phyloP scores from a whole-genome alignment of 2,113 vertebrate species.

The Spheniscus mendiculus region DNA sequence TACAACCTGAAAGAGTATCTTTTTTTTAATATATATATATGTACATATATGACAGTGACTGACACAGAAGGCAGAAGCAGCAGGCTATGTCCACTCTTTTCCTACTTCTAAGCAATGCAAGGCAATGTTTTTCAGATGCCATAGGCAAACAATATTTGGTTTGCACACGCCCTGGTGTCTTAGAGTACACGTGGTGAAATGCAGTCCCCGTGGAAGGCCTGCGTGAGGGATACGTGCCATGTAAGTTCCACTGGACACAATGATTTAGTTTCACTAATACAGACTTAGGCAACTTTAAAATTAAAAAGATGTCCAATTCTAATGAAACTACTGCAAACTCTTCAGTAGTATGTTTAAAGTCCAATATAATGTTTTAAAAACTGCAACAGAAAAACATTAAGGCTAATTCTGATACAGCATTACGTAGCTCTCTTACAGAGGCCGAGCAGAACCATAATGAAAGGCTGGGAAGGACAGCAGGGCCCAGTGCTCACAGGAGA shows the following conservation, averaged over 20 bases:
- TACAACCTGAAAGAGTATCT: constrained; percentile 12
- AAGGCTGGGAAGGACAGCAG: neutral
- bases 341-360: neutral
- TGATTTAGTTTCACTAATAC: neutral
- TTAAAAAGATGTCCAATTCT: neutral
- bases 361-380: neutral
- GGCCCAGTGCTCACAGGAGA: neutral
- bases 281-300: neutral
- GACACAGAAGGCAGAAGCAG: neutral
- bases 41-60: neutral
- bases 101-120: neutral
- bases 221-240: neutral
- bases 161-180: neutral
- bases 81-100: neutral
- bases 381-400: neutral
- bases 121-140: neutral
- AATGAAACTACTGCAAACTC: neutral
- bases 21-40: neutral
- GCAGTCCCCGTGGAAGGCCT: neutral
- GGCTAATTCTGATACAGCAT: neutral
- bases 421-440: neutral
- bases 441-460: neutral
- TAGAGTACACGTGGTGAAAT: neutral
- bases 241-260: neutral
- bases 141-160: neutral